Conservation (phyloP, 2,888 invertebrate species). For the Drosophila nigritarsus region DNA sequence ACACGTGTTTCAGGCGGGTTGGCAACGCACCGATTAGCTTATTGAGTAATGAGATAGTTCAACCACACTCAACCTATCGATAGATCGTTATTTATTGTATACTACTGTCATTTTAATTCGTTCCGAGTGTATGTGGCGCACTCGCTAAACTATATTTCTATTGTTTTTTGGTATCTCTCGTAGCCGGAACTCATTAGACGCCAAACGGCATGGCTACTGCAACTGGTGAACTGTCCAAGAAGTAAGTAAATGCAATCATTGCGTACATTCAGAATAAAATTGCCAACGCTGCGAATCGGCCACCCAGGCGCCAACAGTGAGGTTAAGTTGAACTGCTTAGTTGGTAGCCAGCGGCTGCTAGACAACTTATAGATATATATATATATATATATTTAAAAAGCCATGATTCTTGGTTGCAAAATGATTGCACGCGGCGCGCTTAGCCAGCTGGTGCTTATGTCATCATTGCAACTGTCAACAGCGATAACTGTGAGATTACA, state of each 20-base stretch:
- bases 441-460: constrained; percentile 25
- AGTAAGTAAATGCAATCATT: constrained; percentile 75
- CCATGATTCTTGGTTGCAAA: not conserved
- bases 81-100: constrained; percentile 33
- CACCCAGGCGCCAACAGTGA: constrained; percentile 41
- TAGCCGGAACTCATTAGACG: constrained; percentile 18
- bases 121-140: constrained; percentile 51
- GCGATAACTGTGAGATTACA: constrained; percentile 22
- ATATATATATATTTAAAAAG: not conserved
- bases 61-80: constrained; percentile 33
- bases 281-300: constrained; percentile 11
- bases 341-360: constrained; percentile 21
- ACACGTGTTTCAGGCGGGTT: constrained; percentile 41
- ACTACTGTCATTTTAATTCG: constrained; percentile 35
- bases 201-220: constrained; percentile 74
- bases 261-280: not conserved
- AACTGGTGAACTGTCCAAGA: constrained; percentile 82
- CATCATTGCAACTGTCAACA: constrained; percentile 5
- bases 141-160: constrained; percentile 30
- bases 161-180: constrained; percentile 13
- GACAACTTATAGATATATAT: constrained; percentile 7
- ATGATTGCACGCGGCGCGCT: constrained; percentile 44
- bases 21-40: constrained; percentile 23
- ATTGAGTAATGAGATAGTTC: not conserved
- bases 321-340: constrained; percentile 51